Base-by-base conservation (phyloP, 2,113 vertebrate genomes). In the Atrichornis clamosus region DNA sequence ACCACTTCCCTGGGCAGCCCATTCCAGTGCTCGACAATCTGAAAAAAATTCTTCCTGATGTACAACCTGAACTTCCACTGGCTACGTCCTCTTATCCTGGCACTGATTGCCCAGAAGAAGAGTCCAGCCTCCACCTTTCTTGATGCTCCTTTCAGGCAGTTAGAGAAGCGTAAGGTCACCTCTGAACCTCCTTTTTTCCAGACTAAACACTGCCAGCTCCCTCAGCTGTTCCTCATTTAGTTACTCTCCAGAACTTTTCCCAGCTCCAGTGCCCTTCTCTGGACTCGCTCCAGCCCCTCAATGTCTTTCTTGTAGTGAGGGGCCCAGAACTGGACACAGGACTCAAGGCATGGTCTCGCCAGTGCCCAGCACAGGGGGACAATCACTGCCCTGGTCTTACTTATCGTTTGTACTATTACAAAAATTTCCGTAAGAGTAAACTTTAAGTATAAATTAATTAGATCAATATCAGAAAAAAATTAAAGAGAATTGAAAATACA, bases 361-460 rank as follows among this genome's bases (percentile, higher is more conserved):
- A 69, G 17, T 47, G 30, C 1, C 0, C 0, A 46, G 53, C 3
- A 26, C 12, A 55, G 46, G 10, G 30, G 17, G 5, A 49, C 7
- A 55, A 5, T 41, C 22, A 0, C 30, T 62, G 26, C 18, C 41
- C 35, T 70, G 63, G 7, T 42, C 26, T 46, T 60, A 4, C 12
- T 52, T 39, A 47, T 17, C 50, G 10, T 13, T 74, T 62, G 15
- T 39, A n/a, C 47, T 39, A 21, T 44, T 52, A 68, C 11, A 60
- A 63, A 89, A 90, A 35, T 49, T 2, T 15, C 35, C 44, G 1
- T 49, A n/a, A 60, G 68, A 70, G 10, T 35, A 32, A n/a, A 49
- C 11, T 89, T 77, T 30, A 87, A 93, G 56, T 2, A 37, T 6
- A 47, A 53, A 30, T 77, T 37, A 70, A 12, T 35, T 46, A 39